Conservation (phyloP, 2,113 vertebrate genomes). For the Python bivittatus region DNA sequence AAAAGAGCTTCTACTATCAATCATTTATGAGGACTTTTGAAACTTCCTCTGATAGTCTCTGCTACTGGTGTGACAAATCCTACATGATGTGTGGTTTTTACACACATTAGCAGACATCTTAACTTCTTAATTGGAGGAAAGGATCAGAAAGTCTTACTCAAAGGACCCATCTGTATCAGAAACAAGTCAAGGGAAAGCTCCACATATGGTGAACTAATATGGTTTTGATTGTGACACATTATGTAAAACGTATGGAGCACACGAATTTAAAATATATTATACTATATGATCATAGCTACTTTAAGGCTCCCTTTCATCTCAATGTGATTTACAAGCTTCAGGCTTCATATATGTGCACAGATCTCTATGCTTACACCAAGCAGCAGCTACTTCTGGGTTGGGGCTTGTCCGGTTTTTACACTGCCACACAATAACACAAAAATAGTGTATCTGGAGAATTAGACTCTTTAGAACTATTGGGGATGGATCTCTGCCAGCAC, state of each 20-base stretch:
- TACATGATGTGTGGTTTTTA: slow-evolving; percentile 35
- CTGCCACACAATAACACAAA: neutral
- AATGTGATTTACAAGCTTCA: slow-evolving; percentile 49
- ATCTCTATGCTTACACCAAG: neutral
- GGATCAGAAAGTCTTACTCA: slow-evolving; percentile 26
- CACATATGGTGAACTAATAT: slow-evolving; percentile 63
- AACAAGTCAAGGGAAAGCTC: slow-evolving; percentile 62
- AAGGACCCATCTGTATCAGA: slow-evolving; percentile 67
- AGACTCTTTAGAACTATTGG: neutral
- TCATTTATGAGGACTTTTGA: slow-evolving; percentile 45
- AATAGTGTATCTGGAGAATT: neutral
- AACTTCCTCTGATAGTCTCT: slow-evolving; percentile 43
- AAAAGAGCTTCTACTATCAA: slow-evolving; percentile 46
- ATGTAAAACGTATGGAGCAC: slow-evolving; percentile 54
- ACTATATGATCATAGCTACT: slow-evolving; percentile 60
- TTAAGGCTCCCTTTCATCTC: slow-evolving; percentile 64
- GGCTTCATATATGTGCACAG: slow-evolving; percentile 1
- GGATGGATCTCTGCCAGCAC: neutral
- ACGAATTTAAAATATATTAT: slow-evolving; percentile 57
- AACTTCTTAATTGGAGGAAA: slow-evolving; percentile 43
- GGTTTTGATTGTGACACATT: slow-evolving; percentile 65
- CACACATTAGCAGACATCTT: slow-evolving; percentile 48
- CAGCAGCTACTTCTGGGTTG: neutral
- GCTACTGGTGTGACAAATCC: slow-evolving; percentile 34
- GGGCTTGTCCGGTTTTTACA: neutral